phyloP scores from a whole-genome alignment of 2,888 invertebrate genomes.

The Melipona beecheii region DNA sequence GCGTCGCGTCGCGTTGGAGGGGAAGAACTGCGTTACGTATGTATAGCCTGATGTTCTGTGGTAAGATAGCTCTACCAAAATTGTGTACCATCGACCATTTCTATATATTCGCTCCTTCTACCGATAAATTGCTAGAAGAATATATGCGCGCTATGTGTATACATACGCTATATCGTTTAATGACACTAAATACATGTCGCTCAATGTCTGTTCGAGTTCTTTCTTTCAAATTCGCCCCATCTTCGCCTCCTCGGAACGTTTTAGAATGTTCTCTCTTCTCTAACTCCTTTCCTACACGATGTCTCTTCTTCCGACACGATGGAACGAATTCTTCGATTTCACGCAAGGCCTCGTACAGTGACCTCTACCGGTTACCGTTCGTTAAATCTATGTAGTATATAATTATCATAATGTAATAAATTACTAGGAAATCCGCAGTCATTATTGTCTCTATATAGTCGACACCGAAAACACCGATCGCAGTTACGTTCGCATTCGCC shows the following conservation, averaged over 20 bases:
- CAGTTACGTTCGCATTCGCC: slow-evolving; percentile 37
- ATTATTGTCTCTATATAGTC: slow-evolving; percentile 62
- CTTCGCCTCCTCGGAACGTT: neutral
- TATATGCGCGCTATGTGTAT: slow-evolving; percentile 72
- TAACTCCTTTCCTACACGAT: no score
- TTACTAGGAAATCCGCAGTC: slow-evolving; percentile 61
- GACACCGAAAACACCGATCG: slow-evolving; percentile 59
- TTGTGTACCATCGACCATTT: slow-evolving; percentile 42
- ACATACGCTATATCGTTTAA: slow-evolving; percentile 49
- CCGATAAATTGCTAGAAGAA: slow-evolving; percentile 77
- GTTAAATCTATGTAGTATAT: slow-evolving; percentile 7
- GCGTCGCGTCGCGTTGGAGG: neutral
- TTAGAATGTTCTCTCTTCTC: neutral
- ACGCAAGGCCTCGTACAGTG: slow-evolving; percentile 49
- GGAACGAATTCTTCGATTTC: slow-evolving; percentile 6
- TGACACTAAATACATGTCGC: slow-evolving; percentile 39
- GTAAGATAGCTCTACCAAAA: slow-evolving; percentile 42
- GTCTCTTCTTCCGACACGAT: neutral
- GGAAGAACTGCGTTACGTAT: slow-evolving; percentile 31
- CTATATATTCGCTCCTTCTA: slow-evolving; percentile 54
- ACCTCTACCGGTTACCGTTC: slow-evolving; percentile 36
- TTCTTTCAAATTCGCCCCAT: slow-evolving; percentile 7
- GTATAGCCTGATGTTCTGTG: slow-evolving; percentile 25
- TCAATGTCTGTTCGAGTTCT: slow-evolving; percentile 23
- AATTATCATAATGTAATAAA: slow-evolving; percentile 49